A percentile compares a stretch with the other conserved stretches of the same genome.
phyloP scores from a whole-genome alignment of 2,113 vertebrate genomes.

The Diadophis punctatus region DNA sequence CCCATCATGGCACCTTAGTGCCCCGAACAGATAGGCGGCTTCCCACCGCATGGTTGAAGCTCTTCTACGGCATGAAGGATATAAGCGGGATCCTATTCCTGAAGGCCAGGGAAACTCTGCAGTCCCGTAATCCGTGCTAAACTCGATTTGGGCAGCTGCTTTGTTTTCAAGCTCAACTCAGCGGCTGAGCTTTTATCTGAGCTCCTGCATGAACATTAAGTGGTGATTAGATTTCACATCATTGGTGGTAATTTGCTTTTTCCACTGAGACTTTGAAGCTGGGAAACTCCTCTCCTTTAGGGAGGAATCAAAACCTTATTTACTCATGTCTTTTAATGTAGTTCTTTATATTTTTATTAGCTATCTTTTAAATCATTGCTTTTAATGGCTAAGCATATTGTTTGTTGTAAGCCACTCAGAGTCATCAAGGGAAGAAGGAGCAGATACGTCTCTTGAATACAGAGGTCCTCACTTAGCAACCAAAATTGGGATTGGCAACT shows the following conservation, averaged over 20 bases:
- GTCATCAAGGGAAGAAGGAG: background rate
- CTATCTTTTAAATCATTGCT: background rate
- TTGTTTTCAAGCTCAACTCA: background rate
- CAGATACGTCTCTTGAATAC: background rate
- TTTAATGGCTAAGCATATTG: background rate
- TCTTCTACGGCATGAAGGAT: background rate
- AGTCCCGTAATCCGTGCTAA: background rate
- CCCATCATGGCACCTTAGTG: constrained; percentile 7
- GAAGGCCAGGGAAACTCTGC: constrained; percentile 1
- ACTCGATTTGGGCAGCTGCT: background rate
- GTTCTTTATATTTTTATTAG: background rate
- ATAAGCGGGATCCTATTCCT: background rate
- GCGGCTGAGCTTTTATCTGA: background rate
- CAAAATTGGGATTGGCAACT: background rate
- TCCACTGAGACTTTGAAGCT: background rate
- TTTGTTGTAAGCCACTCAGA: background rate
- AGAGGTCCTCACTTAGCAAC: background rate
- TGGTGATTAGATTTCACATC: background rate
- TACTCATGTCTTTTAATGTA: background rate
- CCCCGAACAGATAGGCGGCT: constrained; percentile 30
- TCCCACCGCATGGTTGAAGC: background rate
- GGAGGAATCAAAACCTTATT: background rate
- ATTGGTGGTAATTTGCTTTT: background rate
- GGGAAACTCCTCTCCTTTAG: background rate
- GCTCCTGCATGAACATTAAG: background rate